phyloP scores from a whole-genome alignment of 1,140 invertebrate genomes.

The Apis laboriosa region DNA sequence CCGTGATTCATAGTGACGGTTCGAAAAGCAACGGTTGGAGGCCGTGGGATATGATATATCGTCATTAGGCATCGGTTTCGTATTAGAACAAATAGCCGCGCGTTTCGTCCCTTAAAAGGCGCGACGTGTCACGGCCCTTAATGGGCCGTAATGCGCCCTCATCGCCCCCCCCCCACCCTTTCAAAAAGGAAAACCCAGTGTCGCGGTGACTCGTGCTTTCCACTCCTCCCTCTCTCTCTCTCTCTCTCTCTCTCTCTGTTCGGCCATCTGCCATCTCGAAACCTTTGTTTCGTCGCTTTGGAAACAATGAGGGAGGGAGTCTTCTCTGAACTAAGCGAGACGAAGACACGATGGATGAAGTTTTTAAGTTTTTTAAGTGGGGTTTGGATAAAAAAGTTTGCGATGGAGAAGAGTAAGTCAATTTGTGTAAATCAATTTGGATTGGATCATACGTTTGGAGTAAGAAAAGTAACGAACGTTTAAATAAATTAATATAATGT shows the following conservation, averaged over 20 bases:
- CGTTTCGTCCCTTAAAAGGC: slow-evolving; percentile 60
- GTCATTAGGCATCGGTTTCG: slow-evolving; percentile 75
- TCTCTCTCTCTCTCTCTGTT: no score
- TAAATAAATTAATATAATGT: no score
- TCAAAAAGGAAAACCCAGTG: not conserved
- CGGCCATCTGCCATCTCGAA: slow-evolving; percentile 20
- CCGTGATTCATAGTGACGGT: slow-evolving; percentile 75
- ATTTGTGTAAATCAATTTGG: no score
- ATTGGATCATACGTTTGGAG: no score
- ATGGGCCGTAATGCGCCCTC: slow-evolving; percentile 57
- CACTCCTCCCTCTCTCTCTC: no score
- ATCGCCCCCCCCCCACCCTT: not conserved
- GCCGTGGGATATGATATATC: slow-evolving; percentile 68
- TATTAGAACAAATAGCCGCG: slow-evolving; percentile 73
- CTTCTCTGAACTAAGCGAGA: no score
- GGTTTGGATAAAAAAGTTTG: no score
- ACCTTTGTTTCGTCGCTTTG: slow-evolving; percentile 15
- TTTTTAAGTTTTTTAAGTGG: no score
- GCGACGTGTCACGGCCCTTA: slow-evolving; percentile 48
- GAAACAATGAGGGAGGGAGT: not conserved
- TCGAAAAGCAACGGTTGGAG: slow-evolving; percentile 8
- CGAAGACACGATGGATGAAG: no score
- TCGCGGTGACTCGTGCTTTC: slow-evolving; percentile 38
- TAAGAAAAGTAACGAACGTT: no score
- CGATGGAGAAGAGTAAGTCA: no score